Evolutionary conservation across 2,113 vertebrate genomes (phyloP).

Genomic region (Alces alces): DNA sequence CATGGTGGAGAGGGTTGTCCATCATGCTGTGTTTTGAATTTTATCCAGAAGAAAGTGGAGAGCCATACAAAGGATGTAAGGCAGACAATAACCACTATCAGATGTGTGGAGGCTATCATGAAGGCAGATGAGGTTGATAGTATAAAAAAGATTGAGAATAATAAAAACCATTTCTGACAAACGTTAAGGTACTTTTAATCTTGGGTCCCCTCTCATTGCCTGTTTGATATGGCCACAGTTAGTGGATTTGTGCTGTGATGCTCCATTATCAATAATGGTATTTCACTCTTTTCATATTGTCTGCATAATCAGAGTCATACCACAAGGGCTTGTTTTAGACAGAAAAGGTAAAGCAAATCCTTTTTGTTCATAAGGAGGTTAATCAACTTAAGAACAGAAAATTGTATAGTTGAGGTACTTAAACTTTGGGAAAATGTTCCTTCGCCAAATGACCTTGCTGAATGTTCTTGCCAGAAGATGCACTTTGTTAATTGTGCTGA

Average conservation of each 20-base stretch:
- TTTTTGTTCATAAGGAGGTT: not conserved
- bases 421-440: not conserved
- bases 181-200: not conserved
- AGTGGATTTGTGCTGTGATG: not conserved
- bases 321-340: not conserved
- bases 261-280: too few species aligned
- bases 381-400: slow-evolving; percentile 31
- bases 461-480: not conserved
- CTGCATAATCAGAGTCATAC: not conserved
- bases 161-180: not conserved
- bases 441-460: not conserved
- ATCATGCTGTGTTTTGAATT: not conserved
- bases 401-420: not conserved
- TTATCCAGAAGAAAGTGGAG: not conserved
- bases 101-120: not conserved
- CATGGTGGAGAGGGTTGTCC: not conserved
- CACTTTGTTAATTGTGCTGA: slow-evolving; percentile 28
- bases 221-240: not conserved
- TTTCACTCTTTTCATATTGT: not conserved
- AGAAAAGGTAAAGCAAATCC: not conserved
- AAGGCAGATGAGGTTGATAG: not conserved
- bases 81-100: not conserved
- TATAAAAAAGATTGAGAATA: not conserved
- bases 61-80: not conserved
- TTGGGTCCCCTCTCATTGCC: not conserved